Conservation (phyloP, 2,113 vertebrate genomes). For the Protomyctophum bolini region DNA sequence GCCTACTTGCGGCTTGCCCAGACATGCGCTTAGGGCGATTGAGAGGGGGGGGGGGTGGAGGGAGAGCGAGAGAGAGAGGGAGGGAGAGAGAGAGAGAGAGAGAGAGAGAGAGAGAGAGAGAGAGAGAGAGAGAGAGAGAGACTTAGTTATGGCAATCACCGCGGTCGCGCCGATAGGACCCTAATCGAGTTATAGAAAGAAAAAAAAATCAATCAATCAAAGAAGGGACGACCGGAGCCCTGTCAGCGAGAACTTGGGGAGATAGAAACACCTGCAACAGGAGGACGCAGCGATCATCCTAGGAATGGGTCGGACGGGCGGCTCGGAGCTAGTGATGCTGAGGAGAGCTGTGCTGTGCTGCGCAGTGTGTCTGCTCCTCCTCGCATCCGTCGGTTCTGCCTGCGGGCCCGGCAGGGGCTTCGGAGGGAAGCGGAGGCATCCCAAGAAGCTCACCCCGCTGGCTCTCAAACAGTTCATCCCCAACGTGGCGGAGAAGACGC, state of each 20-base stretch:
- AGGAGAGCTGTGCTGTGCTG: conserved; percentile 77
- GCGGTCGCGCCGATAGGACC: neutral
- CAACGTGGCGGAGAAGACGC: conserved; percentile 91
- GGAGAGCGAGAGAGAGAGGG: neutral
- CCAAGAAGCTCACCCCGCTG: conserved; percentile 88
- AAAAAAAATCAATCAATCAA: neutral
- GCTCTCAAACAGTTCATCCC: conserved; percentile 92
- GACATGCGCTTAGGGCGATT: conserved; percentile 25
- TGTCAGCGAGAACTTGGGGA: too few species aligned
- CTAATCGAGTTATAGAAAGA: neutral
- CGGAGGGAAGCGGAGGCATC: conserved; percentile 84
- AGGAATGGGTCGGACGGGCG: conserved; percentile 5
- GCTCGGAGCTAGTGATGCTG: conserved; percentile 82
- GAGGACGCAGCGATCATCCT: neutral
- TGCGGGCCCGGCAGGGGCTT: conserved; percentile 90
- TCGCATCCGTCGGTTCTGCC: conserved; percentile 79
- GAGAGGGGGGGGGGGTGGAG: conserved; percentile 5
- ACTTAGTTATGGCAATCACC: neutral
- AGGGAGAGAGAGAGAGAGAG: neutral
- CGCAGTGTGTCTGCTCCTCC: conserved; percentile 78
- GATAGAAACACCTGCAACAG: too few species aligned
- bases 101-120: neutral
- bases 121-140: neutral
- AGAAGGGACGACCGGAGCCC: too few species aligned
- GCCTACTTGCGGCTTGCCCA: conserved; percentile 5